These are phyloP conservation scores for Chaenocephalus aceratus DNA, from an alignment of 2,113 vertebrate species.

Conservation along the genomic window DNA sequence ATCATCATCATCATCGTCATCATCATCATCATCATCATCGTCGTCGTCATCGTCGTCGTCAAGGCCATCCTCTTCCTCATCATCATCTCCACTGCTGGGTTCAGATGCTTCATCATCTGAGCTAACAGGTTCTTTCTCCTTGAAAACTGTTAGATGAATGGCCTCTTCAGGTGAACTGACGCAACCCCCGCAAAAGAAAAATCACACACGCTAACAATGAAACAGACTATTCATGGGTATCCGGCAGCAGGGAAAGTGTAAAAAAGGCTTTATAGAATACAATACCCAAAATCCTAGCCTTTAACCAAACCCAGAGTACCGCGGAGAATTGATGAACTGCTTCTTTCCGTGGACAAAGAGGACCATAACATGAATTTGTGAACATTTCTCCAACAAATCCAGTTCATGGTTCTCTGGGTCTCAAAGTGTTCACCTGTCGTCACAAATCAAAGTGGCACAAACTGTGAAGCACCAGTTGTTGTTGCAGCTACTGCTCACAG, in stretches of 20 bases:
- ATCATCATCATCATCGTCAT: background rate
- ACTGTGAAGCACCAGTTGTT: constrained; percentile 9
- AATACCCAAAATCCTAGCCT: constrained; percentile 43
- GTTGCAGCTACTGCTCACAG: constrained; percentile 5
- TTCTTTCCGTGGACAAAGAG: background rate
- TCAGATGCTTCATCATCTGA: constrained; percentile 66
- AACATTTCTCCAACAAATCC: constrained; percentile 38
- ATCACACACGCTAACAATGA: constrained; percentile 33
- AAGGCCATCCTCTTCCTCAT: background rate
- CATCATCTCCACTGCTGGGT: constrained; percentile 55
- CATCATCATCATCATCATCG: constrained; percentile 12
- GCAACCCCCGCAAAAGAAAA: constrained; percentile 6
- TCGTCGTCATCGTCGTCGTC: constrained; percentile 13
- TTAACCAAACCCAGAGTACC: constrained; percentile 28
- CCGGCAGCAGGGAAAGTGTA: background rate
- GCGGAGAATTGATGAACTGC: constrained; percentile 12
- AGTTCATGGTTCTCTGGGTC: constrained; percentile 1
- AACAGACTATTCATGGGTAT: constrained; percentile 6
- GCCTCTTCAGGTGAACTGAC: constrained; percentile 63
- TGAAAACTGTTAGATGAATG: constrained; percentile 42
- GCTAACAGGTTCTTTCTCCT: constrained; percentile 35
- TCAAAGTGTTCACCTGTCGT: constrained; percentile 7
- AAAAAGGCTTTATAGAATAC: constrained; percentile 12
- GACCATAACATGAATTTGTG: constrained; percentile 20
- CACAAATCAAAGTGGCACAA: background rate